A percentile compares a stretch with the other conserved stretches of the same genome.
These are phyloP conservation scores for Microcebus ravelobensis DNA, from an alignment of 2,113 vertebrate species.

Conservation along the genomic window DNA sequence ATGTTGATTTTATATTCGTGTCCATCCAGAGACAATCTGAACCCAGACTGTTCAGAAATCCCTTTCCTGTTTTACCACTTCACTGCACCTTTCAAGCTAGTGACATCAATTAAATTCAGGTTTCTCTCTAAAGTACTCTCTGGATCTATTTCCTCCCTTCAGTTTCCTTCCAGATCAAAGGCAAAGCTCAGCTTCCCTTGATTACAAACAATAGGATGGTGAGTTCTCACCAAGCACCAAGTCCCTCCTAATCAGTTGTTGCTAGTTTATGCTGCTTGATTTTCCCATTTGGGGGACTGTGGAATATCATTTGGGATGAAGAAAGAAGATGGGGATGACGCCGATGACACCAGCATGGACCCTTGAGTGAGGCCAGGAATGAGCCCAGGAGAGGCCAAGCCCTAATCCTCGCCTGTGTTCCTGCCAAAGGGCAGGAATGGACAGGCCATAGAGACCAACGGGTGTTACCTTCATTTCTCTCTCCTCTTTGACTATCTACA, in stretches of 20 bases:
- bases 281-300: neutral
- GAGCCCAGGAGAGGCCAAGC: neutral
- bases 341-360: no score
- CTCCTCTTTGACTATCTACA: neutral
- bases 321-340: neutral
- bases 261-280: neutral
- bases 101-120: neutral
- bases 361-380: neutral
- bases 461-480: neutral
- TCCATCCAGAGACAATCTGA: neutral
- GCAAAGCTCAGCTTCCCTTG: neutral
- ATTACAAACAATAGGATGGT: neutral
- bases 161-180: neutral
- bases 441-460: neutral
- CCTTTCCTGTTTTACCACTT: neutral
- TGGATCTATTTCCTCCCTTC: neutral
- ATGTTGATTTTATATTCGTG: neutral
- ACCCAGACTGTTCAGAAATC: neutral
- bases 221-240: neutral
- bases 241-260: neutral
- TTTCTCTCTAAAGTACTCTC: neutral
- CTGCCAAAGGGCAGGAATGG: neutral
- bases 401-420: fast-evolving
- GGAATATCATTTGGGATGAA: neutral
- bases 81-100: neutral